Evolutionary conservation across 2,113 vertebrate genomes (phyloP).

Genomic region (Paedocypris sp.): DNA sequence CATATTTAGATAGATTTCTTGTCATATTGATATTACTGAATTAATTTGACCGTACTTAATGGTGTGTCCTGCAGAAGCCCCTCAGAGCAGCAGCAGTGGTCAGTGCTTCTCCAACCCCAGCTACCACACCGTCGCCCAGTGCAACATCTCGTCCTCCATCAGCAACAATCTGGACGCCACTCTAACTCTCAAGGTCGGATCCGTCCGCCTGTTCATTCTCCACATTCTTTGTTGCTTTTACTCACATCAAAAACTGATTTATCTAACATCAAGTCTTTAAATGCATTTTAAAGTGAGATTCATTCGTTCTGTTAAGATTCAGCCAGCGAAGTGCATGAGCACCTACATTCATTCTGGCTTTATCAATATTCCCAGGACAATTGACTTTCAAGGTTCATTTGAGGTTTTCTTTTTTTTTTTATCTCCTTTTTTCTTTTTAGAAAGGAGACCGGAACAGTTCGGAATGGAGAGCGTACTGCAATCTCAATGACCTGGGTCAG

Average conservation of each 20-base stretch:
- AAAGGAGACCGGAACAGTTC: constrained; percentile 72
- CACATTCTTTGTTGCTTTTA: too few species aligned
- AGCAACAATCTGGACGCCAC: constrained; percentile 79
- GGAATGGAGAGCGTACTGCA: constrained; percentile 89
- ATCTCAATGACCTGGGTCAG: constrained; percentile 88
- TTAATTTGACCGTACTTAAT: too few species aligned
- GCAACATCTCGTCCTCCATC: constrained; percentile 74
- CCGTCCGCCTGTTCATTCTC: not conserved
- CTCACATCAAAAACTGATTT: too few species aligned
- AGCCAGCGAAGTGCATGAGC: not conserved
- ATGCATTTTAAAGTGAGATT: too few species aligned
- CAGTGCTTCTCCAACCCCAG: constrained; percentile 91
- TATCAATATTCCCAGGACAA: not conserved
- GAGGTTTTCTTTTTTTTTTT: not conserved
- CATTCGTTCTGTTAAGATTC: not conserved
- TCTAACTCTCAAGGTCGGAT: constrained; percentile 77
- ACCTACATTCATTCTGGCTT: not conserved
- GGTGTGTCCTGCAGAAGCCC: constrained; percentile 48
- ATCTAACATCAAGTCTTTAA: too few species aligned
- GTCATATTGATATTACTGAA: too few species aligned
- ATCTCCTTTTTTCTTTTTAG: constrained; percentile 48
- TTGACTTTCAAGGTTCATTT: not conserved
- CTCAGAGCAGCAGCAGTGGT: constrained; percentile 65
- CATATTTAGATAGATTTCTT: too few species aligned
- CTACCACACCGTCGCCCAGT: constrained; percentile 83